Conservation (phyloP, 2,888 invertebrate species). For the Entomobrya proxima region DNA sequence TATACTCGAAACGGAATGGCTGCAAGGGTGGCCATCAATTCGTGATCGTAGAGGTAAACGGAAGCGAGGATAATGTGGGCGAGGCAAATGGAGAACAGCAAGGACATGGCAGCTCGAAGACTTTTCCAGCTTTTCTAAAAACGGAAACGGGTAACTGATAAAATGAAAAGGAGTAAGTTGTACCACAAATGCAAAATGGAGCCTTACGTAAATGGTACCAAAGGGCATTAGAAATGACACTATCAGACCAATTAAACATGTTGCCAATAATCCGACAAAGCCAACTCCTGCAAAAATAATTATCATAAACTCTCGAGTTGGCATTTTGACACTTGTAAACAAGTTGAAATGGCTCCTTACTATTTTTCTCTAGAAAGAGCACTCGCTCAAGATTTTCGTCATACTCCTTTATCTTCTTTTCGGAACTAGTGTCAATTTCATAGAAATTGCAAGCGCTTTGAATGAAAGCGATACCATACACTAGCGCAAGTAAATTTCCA, state of each 20-base stretch:
- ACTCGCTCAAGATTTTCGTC: slow-evolving; percentile 36
- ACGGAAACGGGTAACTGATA: neutral
- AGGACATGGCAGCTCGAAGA: slow-evolving; percentile 42
- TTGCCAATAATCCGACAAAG: slow-evolving; percentile 52
- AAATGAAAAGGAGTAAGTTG: neutral
- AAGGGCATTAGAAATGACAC: slow-evolving; percentile 48
- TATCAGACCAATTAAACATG: slow-evolving; percentile 26
- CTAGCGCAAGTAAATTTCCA: slow-evolving; percentile 14
- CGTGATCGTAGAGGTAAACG: neutral
- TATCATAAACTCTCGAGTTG: neutral
- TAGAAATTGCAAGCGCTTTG: slow-evolving; percentile 40
- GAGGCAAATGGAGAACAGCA: slow-evolving; percentile 39
- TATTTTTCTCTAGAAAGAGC: slow-evolving; percentile 30
- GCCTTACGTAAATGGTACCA: slow-evolving; percentile 42
- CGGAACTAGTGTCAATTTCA: neutral
- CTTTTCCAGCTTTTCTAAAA: slow-evolving; percentile 57
- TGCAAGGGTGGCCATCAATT: neutral
- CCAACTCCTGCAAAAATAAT: slow-evolving; percentile 43
- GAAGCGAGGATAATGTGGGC: slow-evolving; percentile 28
- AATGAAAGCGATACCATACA: slow-evolving; percentile 34
- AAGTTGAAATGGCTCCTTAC: neutral
- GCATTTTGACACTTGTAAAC: neutral
- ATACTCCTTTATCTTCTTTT: neutral
- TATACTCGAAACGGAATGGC: slow-evolving; percentile 34
- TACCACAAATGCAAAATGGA: neutral